phyloP scores from a whole-genome alignment of 2,113 vertebrate species.

The Zingel zingel region DNA sequence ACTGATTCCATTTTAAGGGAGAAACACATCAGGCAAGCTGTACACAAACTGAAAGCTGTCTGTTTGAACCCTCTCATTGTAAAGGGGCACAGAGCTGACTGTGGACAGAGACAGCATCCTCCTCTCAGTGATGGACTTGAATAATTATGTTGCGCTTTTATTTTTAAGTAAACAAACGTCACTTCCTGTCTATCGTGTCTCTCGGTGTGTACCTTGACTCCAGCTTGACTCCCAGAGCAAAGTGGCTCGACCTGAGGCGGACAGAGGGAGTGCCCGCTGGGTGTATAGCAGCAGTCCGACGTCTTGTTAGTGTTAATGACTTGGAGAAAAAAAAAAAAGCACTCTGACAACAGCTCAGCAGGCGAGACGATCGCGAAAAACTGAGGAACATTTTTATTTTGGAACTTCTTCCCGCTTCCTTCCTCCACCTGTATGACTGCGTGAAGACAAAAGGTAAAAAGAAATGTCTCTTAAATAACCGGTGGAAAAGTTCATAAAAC shows the following conservation, averaged over 20 bases:
- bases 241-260: constrained; percentile 13
- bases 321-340: constrained; percentile 5
- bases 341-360: constrained; percentile 50
- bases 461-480: background rate
- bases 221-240: background rate
- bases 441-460: constrained; percentile 67
- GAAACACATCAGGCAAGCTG: background rate
- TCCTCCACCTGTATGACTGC: constrained; percentile 54
- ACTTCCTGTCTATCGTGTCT: constrained; percentile 1
- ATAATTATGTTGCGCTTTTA: constrained; percentile 30
- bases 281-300: constrained; percentile 45
- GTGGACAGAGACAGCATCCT: background rate
- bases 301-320: constrained; percentile 60
- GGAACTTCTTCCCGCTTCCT: constrained; percentile 52
- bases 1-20: background rate
- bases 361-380: constrained; percentile 40
- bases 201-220: background rate
- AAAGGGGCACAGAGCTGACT: background rate
- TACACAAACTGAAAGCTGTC: background rate
- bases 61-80: background rate
- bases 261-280: constrained; percentile 65
- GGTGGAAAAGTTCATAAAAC: background rate
- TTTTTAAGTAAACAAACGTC: background rate
- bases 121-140: background rate
- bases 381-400: constrained; percentile 17